Conservation (phyloP, 2,113 vertebrate genomes). For the Nerophis lumbriciformis region DNA sequence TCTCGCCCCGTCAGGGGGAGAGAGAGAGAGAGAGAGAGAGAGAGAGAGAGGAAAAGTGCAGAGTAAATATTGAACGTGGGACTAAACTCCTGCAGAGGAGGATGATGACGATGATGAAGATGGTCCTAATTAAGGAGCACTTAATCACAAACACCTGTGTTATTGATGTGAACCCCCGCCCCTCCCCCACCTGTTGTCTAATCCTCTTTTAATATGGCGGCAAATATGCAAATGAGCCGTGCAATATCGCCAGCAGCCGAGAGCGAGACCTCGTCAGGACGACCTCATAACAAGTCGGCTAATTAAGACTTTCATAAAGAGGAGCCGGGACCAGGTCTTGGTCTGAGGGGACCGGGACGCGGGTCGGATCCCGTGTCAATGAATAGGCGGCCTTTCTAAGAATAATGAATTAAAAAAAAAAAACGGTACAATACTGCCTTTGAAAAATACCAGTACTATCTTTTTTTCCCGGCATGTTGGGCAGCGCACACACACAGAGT, state of each 20-base stretch:
- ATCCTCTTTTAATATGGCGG: constrained; percentile 98
- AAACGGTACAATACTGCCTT: no score
- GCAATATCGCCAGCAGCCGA: constrained; percentile 85
- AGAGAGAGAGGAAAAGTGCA: constrained; percentile 85
- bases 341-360: background rate
- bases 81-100: constrained; percentile 82
- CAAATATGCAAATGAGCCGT: constrained; percentile 97
- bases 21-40: constrained; percentile 74
- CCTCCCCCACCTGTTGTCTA: constrained; percentile 92
- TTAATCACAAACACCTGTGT: constrained; percentile 97
- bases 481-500: no score
- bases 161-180: constrained; percentile 98
- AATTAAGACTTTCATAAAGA: constrained; percentile 74
- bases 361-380: constrained; percentile 23
- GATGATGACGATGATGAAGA: constrained; percentile 71
- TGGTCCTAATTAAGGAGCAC: constrained; percentile 96
- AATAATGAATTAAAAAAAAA: no score
- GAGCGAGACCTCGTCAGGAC: constrained; percentile 97
- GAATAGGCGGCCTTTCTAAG: constrained; percentile 52
- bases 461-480: no score
- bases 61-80: constrained; percentile 99
- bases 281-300: constrained; percentile 73
- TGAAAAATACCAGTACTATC: no score
- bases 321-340: no score
- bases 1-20: constrained; percentile 47